Evolutionary conservation across 2,797 vertebrate species (phyloP), one percentile per base, ranked within the genome.

Genomic region (Selene dorsalis): DNA sequence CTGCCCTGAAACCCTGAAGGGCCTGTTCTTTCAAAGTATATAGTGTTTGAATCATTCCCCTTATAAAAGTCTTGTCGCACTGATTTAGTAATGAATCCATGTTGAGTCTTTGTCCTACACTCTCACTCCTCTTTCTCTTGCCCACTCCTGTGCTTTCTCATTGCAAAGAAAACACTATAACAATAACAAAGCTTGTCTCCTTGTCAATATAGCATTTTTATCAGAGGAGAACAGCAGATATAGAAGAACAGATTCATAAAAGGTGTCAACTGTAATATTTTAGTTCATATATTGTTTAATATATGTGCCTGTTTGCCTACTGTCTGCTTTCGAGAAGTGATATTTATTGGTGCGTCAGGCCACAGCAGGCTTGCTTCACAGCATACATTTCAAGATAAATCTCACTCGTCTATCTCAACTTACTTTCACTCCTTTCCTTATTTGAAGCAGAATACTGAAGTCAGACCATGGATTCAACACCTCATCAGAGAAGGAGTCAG

Each of bases 81-180:
- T 82, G 86, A 84, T 88, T 69, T 28, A 61, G 39, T 24, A 47
- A 80, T 61, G 38, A 52, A 78, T 77, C 58, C 26, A 0, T 3
- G 0, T 16, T 11, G 58, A 28, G 17, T 64, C 41, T 61, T 58
- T 56, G 63, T 6, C 59, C 22, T 59, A 35, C 39, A 11, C 6
- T 48, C 41, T 58, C 56, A 20, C n/a, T 39, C 60, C 30, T 5
- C 18, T 50, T 28, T 72, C 43, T 43, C 14, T 2, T 16, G 22
- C 35, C 12, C 8, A 2, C 10, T 28, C 26, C 18, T 11, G 16
- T 52, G 18, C 55, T 59, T 32, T 39, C 32, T 35, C 32, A 52
- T 26, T 2, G 1, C 20, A n/a, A 20, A 59, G 14, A 45, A 30
- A 63, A 35, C 32, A 35, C 32, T 35, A 52, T 41, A 5, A n/a